Evolutionary conservation across 2,797 vertebrate species (phyloP), one percentile per base, ranked within the genome.

Genomic region (Poecilia gillii): DNA sequence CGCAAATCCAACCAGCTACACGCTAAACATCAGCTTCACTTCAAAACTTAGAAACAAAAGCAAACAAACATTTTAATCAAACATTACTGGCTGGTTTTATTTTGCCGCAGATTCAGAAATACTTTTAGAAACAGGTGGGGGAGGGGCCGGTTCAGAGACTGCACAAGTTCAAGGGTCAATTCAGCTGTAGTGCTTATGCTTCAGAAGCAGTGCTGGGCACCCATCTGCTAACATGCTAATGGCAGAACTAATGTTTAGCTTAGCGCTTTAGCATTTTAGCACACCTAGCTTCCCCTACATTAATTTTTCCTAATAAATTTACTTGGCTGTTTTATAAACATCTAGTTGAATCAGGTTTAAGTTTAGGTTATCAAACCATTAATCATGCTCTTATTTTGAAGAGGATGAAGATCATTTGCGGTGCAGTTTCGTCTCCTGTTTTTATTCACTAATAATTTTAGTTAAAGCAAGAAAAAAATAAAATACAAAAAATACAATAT

Each of bases 41-140:
- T 68, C 74, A 72, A 80, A 72, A 79, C 70, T 85, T 46, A 84
- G 16, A 39, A 39, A 68, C 11, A 74, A 84, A 75, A 78, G 16
- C 80, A 78, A 85, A 84, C 49, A 85, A 76, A 86, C 64, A 88
- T 80, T 78, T 76, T 78, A 82, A 88, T 75, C 59, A 39, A 66
- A 41, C 33, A 39, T 39, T 12, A 41, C 8, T 41, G 36, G 64
- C 64, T 68, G 23, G 3, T 23, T 41, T 41, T 23, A 45, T 72
- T 51, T 47, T 72, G 82, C 85, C 28, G 62, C 62, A 64, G 31
- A 64, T 59, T 28, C 57, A 55, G 9, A 55, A 55, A 55, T n/a
- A 55, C 53, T 55, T 59, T 31, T 31, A 28, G 57, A 28, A 28
- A 28, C 23, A n/a, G 53, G 53, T 25, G 53, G 53, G 23, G 57